Evolutionary conservation across 2,888 invertebrate species (phyloP).

Genomic region (Chrysotoxum bicinctum): DNA sequence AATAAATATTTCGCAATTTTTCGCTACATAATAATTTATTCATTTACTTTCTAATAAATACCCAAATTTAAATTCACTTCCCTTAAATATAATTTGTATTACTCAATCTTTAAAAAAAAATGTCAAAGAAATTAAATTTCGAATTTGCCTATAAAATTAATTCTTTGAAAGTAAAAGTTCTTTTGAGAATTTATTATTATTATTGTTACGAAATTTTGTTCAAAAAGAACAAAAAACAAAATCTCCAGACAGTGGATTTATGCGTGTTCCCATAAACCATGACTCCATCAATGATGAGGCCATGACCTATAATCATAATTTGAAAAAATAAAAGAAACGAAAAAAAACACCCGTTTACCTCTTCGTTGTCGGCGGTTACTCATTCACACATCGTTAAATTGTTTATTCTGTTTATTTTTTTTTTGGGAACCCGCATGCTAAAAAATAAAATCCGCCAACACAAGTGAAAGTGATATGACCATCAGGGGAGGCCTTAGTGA

Average conservation of each 20-base stretch:
- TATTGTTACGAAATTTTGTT: constrained; percentile 62
- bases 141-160: constrained; percentile 1
- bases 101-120: background rate
- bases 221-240: constrained; percentile 51
- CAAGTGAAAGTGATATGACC: constrained; percentile 71
- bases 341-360: background rate
- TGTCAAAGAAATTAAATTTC: background rate
- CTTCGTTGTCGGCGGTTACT: constrained; percentile 21
- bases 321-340: constrained; percentile 24
- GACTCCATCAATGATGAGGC: constrained; percentile 50
- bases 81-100: background rate
- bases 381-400: constrained; percentile 37
- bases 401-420: constrained; percentile 9
- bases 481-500: constrained; percentile 37
- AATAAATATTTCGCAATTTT: background rate
- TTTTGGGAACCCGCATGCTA: constrained; percentile 30
- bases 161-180: constrained; percentile 66
- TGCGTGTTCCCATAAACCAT: constrained; percentile 24
- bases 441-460: constrained; percentile 66
- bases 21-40: background rate
- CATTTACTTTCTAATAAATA: constrained; percentile 2
- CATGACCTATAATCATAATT: constrained; percentile 70
- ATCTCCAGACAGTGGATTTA: constrained; percentile 33
- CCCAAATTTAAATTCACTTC: background rate
- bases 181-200: constrained; percentile 49